Evolutionary conservation across 1,140 invertebrate species (phyloP).

Genomic region (Marisa cornuarietis): DNA sequence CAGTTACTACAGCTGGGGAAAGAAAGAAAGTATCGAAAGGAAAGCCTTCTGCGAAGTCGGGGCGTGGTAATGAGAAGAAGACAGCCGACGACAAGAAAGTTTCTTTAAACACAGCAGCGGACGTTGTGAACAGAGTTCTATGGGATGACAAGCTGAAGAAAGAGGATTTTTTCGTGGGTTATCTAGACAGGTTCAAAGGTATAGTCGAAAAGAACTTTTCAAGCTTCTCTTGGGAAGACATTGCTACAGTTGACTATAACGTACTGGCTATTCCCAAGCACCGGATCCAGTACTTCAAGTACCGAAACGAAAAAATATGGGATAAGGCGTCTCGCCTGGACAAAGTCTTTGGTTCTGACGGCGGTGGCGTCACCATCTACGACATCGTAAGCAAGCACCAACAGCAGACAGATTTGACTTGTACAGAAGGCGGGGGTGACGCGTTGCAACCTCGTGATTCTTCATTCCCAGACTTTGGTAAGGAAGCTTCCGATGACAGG

Average conservation of each 20-base stretch:
- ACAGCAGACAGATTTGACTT: neutral
- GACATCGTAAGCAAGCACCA: constrained; percentile 47
- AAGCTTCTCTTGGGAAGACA: constrained; percentile 68
- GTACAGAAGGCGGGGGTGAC: neutral
- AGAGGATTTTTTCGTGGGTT: constrained; percentile 68
- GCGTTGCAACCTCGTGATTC: neutral
- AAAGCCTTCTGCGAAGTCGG: constrained; percentile 22
- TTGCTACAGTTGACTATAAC: constrained; percentile 65
- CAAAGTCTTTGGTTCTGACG: constrained; percentile 66
- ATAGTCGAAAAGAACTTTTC: constrained; percentile 68
- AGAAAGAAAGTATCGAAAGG: too few species aligned
- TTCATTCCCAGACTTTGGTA: constrained; percentile 11
- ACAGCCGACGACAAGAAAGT: constrained; percentile 52
- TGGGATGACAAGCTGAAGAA: constrained; percentile 67
- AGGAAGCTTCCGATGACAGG: too few species aligned
- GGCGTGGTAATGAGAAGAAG: constrained; percentile 37
- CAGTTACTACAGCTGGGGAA: too few species aligned
- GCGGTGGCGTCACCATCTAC: constrained; percentile 49
- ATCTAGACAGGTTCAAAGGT: constrained; percentile 69
- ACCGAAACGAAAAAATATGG: constrained; percentile 68
- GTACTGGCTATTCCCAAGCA: constrained; percentile 69
- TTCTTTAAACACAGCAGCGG: constrained; percentile 69
- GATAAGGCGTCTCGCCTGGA: constrained; percentile 68
- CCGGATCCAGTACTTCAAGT: constrained; percentile 70
- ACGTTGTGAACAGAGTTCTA: constrained; percentile 68